phyloP scores from a whole-genome alignment of 2,888 invertebrate species.

The Mactromeris polynyma region DNA sequence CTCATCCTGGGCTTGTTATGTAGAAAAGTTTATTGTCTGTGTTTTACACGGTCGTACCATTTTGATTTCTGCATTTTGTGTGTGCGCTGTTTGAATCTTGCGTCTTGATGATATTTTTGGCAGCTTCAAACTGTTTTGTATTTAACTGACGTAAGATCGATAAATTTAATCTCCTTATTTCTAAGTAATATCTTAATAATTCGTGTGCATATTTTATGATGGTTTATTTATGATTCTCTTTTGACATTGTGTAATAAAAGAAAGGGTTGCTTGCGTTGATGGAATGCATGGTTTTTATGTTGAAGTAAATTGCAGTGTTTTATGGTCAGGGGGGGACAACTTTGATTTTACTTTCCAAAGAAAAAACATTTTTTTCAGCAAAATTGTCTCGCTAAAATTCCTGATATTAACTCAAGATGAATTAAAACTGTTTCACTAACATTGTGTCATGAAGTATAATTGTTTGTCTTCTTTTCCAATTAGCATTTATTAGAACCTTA shows the following conservation, averaged over 20 bases:
- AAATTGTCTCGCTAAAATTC: too few relatives aligned
- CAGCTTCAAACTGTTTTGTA: background rate
- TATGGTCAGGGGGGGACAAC: too few relatives aligned
- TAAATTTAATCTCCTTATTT: background rate
- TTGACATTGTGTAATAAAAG: background rate
- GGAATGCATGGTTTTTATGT: background rate
- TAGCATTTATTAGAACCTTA: too few relatives aligned
- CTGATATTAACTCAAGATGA: too few relatives aligned
- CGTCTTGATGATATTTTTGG: background rate
- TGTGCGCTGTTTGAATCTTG: background rate
- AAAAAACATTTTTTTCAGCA: too few relatives aligned
- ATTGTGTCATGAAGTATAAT: too few relatives aligned
- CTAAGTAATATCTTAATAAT: background rate
- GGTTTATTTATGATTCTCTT: background rate
- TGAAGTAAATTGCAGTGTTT: too few relatives aligned
- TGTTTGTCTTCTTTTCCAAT: too few relatives aligned
- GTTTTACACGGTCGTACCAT: background rate
- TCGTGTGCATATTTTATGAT: background rate
- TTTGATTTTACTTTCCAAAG: too few relatives aligned
- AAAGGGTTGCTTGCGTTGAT: background rate
- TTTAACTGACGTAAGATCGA: background rate
- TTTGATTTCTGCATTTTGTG: constrained; percentile 4
- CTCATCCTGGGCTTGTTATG: background rate
- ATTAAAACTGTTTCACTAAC: too few relatives aligned
- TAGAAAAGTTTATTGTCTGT: background rate